Evolutionary conservation across 1,140 invertebrate genomes (phyloP), one percentile per base, ranked within the genome.

Genomic region (Musca domestica): DNA sequence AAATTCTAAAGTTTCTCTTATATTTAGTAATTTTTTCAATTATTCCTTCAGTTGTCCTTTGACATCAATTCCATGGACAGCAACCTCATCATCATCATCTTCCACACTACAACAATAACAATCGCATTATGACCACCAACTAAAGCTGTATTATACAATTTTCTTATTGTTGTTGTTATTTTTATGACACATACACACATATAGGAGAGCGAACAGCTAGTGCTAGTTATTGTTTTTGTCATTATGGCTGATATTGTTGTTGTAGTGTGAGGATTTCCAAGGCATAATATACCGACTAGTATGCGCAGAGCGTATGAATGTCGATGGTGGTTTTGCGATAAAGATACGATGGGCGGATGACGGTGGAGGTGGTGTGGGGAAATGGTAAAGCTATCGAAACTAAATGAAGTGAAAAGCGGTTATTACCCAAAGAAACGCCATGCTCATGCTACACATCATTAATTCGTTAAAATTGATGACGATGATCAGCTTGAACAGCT

Each of bases 391-490:
- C 49, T 48, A 64, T 64, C 41, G 41, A 47, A 67, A 67, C 51
- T 67, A 58, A 67, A 67, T 67, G 66, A 67, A 67, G 30, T 52
- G 66, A 67, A 67, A 67, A 67, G 66, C 66, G 66, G 58, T 67
- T 67, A 58, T 56, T 58, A 58, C 66, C 52, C 19, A 22, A 58
- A 67, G 52, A 58, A 67, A 58, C 52, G 56, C 17, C 30, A 58
- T 58, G 51, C 52, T 67, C 66, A 58, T 61, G 66, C 51, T 61
- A 46, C 66, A 58, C 49, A 67, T 67, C 66, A 67, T 67, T 67
- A 67, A 67, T 54, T 67, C 66, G 48, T 52, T 66, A 23, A 66
- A 66, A 66, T 66, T 52, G 48, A 66, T 66, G 64, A 66, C 23
- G 23, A 9, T 6, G 22, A n/a, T 20, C 54, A 22, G 54, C 22